phyloP scores from a whole-genome alignment of 2,888 invertebrate genomes.

The Tupiocoris notatus region DNA sequence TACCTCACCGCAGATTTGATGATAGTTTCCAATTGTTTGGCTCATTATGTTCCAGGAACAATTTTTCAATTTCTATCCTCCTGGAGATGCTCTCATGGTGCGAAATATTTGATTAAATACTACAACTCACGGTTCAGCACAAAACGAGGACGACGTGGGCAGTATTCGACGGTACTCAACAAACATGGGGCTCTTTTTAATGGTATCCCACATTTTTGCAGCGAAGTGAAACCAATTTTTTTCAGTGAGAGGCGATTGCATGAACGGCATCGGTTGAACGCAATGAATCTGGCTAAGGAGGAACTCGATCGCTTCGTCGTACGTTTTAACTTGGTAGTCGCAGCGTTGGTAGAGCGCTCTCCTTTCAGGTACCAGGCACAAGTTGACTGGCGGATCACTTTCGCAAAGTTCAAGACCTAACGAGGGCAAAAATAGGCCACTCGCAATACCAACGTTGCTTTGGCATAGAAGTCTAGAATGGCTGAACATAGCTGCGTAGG shows the following conservation, averaged over 20 bases:
- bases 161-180: slow-evolving; percentile 79
- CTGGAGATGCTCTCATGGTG: too few species aligned
- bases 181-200: slow-evolving; percentile 79
- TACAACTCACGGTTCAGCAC: slow-evolving; percentile 1
- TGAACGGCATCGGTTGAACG: slow-evolving; percentile 67
- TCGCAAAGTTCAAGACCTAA: slow-evolving; percentile 59
- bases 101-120: too few species aligned
- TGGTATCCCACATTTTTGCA: slow-evolving; percentile 78
- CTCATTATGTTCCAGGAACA: too few species aligned
- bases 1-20: too few species aligned
- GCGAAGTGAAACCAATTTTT: slow-evolving; percentile 82
- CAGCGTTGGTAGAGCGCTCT: neutral
- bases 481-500: slow-evolving; percentile 60
- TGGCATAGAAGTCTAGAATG: slow-evolving; percentile 66
- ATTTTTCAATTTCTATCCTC: too few species aligned
- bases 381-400: slow-evolving; percentile 60
- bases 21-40: too few species aligned
- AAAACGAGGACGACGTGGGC: slow-evolving; percentile 19
- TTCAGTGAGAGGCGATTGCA: slow-evolving; percentile 72
- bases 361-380: slow-evolving; percentile 66
- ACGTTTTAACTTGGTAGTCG: slow-evolving; percentile 47
- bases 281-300: slow-evolving; percentile 70
- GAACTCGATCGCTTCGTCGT: slow-evolving; percentile 58
- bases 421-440: slow-evolving; percentile 56
- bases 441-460: slow-evolving; percentile 60